These are phyloP conservation scores for Macroramphosus scolopax DNA, from an alignment of 2,797 vertebrate genomes.

Conservation along the genomic window DNA sequence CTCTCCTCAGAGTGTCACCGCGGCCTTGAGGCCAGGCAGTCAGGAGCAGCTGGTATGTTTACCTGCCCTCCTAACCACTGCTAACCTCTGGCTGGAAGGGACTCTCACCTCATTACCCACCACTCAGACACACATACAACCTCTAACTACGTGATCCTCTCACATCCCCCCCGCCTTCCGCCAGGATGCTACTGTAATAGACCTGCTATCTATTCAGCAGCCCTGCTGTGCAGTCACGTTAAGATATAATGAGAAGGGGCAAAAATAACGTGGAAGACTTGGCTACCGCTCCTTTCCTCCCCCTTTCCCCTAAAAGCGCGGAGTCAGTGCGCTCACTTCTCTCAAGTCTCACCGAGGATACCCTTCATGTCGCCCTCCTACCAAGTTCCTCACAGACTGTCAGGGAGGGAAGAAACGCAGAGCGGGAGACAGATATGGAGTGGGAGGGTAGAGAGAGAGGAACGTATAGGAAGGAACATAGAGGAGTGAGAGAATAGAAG, in stretches of 20 bases:
- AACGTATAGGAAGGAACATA: constrained; percentile 52
- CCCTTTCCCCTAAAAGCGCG: constrained; percentile 22
- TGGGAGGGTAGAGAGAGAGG: constrained; percentile 31
- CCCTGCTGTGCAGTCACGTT: constrained; percentile 39
- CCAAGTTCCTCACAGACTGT: constrained; percentile 52
- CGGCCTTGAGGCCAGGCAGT: constrained; percentile 60
- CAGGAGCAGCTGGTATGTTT: constrained; percentile 66
- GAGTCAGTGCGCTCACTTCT: constrained; percentile 36
- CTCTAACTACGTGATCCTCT: constrained; percentile 44
- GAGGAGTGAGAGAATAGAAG: constrained; percentile 50
- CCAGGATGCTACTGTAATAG: constrained; percentile 37
- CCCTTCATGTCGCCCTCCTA: constrained; percentile 60
- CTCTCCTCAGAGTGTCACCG: constrained; percentile 44
- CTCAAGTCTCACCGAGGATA: constrained; percentile 50
- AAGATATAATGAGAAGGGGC: constrained; percentile 38
- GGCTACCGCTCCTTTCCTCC: constrained; percentile 25
- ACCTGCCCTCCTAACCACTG: constrained; percentile 66
- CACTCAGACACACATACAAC: constrained; percentile 49
- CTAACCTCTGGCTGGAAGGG: constrained; percentile 67
- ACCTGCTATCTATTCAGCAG: constrained; percentile 39
- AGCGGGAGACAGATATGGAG: constrained; percentile 33
- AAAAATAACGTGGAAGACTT: constrained; percentile 28
- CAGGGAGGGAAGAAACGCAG: constrained; percentile 43
- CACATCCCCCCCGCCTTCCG: constrained; percentile 42
- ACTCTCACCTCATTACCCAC: constrained; percentile 73